Conservation (phyloP, 2,888 invertebrate species). For the Lacanobia wlatinum region DNA sequence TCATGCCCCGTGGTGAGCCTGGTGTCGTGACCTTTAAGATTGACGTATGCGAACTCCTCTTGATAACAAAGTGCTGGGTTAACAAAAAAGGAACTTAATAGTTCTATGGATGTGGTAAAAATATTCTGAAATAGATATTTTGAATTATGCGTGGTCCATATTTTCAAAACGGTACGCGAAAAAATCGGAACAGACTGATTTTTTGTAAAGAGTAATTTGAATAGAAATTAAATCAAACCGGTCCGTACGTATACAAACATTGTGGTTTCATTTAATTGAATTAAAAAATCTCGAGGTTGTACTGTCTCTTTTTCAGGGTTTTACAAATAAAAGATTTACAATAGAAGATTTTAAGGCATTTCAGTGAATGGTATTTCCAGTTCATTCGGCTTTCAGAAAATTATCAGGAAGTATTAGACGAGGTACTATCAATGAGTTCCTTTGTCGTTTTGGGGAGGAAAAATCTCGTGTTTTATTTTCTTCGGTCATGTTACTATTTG, state of each 20-base stretch:
- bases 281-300: slow-evolving; percentile 20
- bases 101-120: too few relatives aligned
- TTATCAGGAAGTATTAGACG: slow-evolving; percentile 8
- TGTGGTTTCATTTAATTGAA: slow-evolving; percentile 49
- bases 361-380: slow-evolving; percentile 11
- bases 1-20: too few relatives aligned
- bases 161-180: too few relatives aligned
- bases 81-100: too few relatives aligned
- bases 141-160: too few relatives aligned
- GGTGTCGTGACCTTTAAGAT: too few relatives aligned
- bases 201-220: slow-evolving; percentile 34
- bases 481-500: background rate
- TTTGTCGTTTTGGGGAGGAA: background rate
- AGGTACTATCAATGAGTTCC: background rate
- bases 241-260: slow-evolving; percentile 19
- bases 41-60: too few relatives aligned
- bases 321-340: slow-evolving; percentile 27
- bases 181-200: background rate
- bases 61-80: too few relatives aligned
- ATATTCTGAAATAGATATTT: too few relatives aligned
- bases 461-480: background rate
- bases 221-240: slow-evolving; percentile 46
- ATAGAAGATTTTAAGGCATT: background rate
- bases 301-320: slow-evolving; percentile 22
- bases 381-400: slow-evolving; percentile 17